Evolutionary conservation across 2,113 vertebrate genomes (phyloP).

Genomic region (Erythrocebus patas): DNA sequence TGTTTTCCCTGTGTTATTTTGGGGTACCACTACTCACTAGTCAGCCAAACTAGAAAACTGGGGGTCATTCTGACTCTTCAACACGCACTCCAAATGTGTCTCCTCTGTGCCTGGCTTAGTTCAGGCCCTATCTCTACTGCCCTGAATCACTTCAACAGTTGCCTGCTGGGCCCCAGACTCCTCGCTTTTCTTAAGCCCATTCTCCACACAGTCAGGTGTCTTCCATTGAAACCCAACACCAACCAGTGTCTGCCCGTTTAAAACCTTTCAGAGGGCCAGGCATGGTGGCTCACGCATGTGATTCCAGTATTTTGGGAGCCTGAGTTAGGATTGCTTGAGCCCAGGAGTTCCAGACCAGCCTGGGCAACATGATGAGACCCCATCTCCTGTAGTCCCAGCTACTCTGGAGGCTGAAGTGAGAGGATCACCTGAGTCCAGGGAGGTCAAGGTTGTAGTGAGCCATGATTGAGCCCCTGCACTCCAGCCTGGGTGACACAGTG

Average conservation of each 20-base stretch:
- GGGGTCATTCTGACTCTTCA: background rate
- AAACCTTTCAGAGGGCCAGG: background rate
- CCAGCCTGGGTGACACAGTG: too few species aligned
- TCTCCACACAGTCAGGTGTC: background rate
- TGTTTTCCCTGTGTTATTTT: background rate
- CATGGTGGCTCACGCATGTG: too few species aligned
- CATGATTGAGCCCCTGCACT: too few species aligned
- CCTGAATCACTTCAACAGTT: background rate
- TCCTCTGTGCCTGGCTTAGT: background rate
- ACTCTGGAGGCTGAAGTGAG: too few species aligned
- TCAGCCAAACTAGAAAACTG: background rate
- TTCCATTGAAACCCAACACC: background rate
- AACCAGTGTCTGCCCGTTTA: background rate
- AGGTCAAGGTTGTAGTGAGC: too few species aligned
- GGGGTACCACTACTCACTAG: background rate
- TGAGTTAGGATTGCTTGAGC: too few species aligned
- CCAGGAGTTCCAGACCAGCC: too few species aligned
- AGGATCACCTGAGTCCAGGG: too few species aligned
- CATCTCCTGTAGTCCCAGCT: too few species aligned
- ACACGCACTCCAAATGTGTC: background rate
- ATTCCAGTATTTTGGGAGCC: too few species aligned
- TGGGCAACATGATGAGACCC: too few species aligned
- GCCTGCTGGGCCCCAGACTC: background rate
- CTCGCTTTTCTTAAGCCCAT: background rate
- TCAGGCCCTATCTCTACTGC: background rate